phyloP scores from a whole-genome alignment of 2,888 invertebrate species.

The Leptogaster cylindrica region DNA sequence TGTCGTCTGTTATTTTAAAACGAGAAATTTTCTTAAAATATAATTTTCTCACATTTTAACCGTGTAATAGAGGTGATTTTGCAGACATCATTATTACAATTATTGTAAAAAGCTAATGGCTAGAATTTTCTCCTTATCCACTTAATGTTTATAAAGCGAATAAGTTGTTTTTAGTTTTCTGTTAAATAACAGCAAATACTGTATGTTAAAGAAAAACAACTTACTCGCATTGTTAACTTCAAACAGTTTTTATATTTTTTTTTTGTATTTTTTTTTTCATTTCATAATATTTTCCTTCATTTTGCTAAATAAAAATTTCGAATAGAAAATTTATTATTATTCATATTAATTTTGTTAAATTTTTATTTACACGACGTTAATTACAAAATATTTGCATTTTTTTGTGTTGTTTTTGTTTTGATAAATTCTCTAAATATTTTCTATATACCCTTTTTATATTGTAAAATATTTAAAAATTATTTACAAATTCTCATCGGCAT shows the following conservation, averaged over 20 bases:
- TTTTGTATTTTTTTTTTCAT: conserved; percentile 47
- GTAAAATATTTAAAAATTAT: conserved; percentile 44
- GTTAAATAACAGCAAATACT: not conserved
- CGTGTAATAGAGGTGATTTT: too few relatives aligned
- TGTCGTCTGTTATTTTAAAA: too few relatives aligned
- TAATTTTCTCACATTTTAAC: too few relatives aligned
- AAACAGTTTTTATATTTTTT: conserved; percentile 56
- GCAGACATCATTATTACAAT: not conserved
- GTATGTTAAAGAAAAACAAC: conserved; percentile 44
- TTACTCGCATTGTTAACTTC: conserved; percentile 60
- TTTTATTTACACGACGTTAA: conserved; percentile 30
- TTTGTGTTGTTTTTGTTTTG: too few relatives aligned
- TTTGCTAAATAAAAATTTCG: conserved; percentile 11
- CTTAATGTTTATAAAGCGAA: conserved; percentile 21
- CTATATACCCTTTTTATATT: conserved; percentile 44
- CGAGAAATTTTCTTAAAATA: too few relatives aligned
- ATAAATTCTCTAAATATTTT: conserved; percentile 48
- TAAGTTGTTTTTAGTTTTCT: conserved; percentile 26
- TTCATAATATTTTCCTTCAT: conserved; percentile 31
- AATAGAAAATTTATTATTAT: conserved; percentile 28
- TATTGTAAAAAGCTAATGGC: conserved; percentile 41
- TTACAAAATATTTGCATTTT: conserved; percentile 47
- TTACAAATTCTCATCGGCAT: conserved; percentile 42
- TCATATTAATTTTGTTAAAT: not conserved
- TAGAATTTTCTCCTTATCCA: conserved; percentile 35